Evolutionary conservation across 2,797 vertebrate genomes (phyloP), one percentile per base, ranked within the genome.

Genomic region (Aphelocoma californica): DNA sequence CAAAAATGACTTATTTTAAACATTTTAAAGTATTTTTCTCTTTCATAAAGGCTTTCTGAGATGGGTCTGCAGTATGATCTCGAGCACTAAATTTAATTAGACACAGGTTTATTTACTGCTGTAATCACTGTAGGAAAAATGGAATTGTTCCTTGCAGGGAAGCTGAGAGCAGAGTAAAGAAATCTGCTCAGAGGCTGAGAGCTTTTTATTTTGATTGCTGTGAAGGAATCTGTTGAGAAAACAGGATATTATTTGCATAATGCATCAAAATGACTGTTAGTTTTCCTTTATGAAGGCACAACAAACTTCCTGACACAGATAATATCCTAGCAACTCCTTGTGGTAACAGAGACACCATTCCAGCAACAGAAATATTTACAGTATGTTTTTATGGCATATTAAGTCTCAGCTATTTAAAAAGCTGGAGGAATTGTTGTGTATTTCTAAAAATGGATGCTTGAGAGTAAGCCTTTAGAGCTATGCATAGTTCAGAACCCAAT

Each of bases 291-390:
- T 62, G 70, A 91, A 85, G 84, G 87, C 93, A 74, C 45, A 66
- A 69, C 53, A 86, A 86, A 93, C 93, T 94, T 97, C 96, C 95
- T 72, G 53, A 90, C 64, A 28, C 71, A 96, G 97, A 97, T 95
- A 96, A 96, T 95, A 94, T 95, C 97, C 91, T 97, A 97, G 97
- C 97, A 97, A 96, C 96, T 57, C 70, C 78, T 81, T 70, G 57
- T 77, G 93, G 93, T n/a, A 85, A 94, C 86, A 53, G 50, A 86
- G 91, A 95, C 93, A 82, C 88, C 72, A 54, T 74, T 81, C 25
- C 94, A 95, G 94, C 73, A 79, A 96, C 94, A 82, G 85, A 92
- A 92, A 73, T 97, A 96, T 97, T 98, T 96, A 94, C 86, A 74
- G 54, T 81, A 56, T 80, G 77, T 83, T 95, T 97, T 91, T 86